Percentiles rank a stretch among this genome's conserved stretches.
Conservation (phyloP, 2,113 vertebrate genomes). For the Chaetodon auriga region DNA sequence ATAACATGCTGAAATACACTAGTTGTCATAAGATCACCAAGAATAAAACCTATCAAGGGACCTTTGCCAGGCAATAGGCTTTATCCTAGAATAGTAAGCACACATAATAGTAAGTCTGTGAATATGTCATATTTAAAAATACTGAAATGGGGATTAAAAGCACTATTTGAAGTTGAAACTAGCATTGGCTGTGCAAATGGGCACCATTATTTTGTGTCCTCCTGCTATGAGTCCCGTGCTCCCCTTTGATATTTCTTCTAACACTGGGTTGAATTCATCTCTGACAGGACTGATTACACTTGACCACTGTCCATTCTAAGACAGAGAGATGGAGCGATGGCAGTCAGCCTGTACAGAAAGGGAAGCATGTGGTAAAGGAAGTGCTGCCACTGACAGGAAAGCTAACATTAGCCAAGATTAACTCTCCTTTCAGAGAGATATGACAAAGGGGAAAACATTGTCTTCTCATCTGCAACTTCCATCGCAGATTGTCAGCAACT, state of each 20-base stretch:
- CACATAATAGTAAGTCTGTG: not conserved
- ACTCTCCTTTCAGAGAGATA: slow-evolving; percentile 12
- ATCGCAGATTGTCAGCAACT: slow-evolving; percentile 29
- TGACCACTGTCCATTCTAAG: not conserved
- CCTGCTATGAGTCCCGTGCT: too few relatives aligned
- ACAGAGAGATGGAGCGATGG: not conserved
- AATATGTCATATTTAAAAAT: not conserved
- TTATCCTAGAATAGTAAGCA: not conserved
- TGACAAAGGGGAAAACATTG: not conserved
- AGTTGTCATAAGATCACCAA: not conserved
- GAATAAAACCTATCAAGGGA: not conserved
- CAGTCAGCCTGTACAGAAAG: not conserved
- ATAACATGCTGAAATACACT: not conserved
- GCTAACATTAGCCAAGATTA: slow-evolving; percentile 34
- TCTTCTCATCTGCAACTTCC: slow-evolving; percentile 20
- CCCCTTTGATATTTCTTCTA: too few relatives aligned
- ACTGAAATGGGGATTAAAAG: too few relatives aligned
- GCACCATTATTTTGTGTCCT: too few relatives aligned
- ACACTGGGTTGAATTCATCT: not conserved
- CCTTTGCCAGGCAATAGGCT: not conserved
- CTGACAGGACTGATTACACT: not conserved
- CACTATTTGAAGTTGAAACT: not conserved
- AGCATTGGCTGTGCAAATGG: too few relatives aligned
- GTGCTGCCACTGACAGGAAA: slow-evolving; percentile 1
- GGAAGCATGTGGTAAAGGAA: slow-evolving; percentile 4